phyloP scores from a whole-genome alignment of 2,797 vertebrate genomes.

The Phataginus tetradactyla region DNA sequence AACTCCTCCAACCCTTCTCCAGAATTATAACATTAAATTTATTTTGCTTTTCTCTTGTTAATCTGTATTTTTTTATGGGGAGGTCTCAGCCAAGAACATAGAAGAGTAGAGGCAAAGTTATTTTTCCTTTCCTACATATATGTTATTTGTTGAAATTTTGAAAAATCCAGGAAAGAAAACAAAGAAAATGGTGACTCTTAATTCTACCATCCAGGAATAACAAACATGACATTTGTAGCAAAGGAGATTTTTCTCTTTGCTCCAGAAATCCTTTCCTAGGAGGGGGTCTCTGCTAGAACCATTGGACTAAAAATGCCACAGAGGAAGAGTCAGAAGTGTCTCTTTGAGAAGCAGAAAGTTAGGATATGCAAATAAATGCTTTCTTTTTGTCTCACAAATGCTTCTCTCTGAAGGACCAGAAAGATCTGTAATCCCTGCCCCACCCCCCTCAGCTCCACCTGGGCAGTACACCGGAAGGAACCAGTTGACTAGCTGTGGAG shows the following conservation, averaged over 20 bases:
- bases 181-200: background rate
- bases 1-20: too few species aligned
- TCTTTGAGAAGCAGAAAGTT: background rate
- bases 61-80: background rate
- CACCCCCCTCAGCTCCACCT: background rate
- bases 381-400: background rate
- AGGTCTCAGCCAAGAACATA: background rate
- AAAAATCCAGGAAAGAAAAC: background rate
- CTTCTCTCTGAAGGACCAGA: background rate
- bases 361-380: background rate
- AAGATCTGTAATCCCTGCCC: background rate
- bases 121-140: background rate
- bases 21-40: background rate
- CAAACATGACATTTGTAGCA: background rate
- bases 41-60: background rate
- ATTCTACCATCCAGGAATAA: background rate
- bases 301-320: background rate
- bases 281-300: background rate
- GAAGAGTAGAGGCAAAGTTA: background rate
- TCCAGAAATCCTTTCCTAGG: background rate
- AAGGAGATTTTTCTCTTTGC: background rate
- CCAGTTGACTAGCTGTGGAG: background rate
- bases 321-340: background rate
- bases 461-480: too few species aligned
- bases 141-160: background rate